Evolutionary conservation across 2,888 invertebrate genomes (phyloP).

Genomic region (Leptinotarsa juncta): DNA sequence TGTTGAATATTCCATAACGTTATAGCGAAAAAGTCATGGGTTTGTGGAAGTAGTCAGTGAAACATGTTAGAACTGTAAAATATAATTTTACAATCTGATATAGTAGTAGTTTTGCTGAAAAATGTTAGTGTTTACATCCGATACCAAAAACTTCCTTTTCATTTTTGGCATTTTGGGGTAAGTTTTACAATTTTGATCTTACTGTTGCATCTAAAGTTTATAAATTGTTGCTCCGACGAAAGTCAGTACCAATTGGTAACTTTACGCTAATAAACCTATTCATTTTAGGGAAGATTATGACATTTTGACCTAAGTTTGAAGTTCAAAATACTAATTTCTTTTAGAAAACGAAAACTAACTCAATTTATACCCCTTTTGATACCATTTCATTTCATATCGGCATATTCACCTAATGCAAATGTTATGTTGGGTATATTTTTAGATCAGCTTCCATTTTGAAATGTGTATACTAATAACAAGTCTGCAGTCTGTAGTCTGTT

Average conservation of each 20-base stretch:
- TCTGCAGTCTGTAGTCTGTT: conserved; percentile 3
- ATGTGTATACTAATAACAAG: conserved; percentile 16
- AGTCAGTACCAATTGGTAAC: neutral
- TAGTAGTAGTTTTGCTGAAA: conserved; percentile 64
- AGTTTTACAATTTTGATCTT: conserved; percentile 47
- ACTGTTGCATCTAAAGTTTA: neutral
- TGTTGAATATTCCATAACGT: conserved; percentile 61
- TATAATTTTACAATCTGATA: conserved; percentile 63
- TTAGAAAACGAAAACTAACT: neutral
- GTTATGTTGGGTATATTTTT: conserved; percentile 20
- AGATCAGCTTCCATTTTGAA: conserved; percentile 18
- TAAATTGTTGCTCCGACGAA: neutral
- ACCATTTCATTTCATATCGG: neutral
- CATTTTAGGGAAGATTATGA: neutral
- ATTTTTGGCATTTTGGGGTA: conserved; percentile 73
- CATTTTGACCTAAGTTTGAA: neutral
- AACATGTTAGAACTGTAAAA: conserved; percentile 65
- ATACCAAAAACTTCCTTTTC: conserved; percentile 73
- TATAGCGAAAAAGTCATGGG: conserved; percentile 59
- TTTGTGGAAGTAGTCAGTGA: conserved; percentile 62
- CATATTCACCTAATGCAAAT: conserved; percentile 1
- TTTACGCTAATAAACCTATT: neutral
- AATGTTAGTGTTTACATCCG: conserved; percentile 84
- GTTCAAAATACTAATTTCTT: neutral
- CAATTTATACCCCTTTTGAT: neutral